Conservation (phyloP, 2,888 invertebrate genomes). For the Acronicta alni region DNA sequence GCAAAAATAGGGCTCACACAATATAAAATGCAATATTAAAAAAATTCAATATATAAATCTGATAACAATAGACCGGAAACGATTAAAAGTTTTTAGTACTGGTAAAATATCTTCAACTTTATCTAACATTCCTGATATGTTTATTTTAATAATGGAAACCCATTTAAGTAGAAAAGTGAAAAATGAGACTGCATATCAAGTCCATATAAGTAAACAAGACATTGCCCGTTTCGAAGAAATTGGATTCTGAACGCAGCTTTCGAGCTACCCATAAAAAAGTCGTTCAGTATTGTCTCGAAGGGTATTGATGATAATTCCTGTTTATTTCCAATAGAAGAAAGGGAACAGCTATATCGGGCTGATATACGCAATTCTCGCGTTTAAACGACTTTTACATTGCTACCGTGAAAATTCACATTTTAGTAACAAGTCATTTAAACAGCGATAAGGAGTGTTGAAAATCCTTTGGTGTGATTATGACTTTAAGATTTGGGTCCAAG, state of each 20-base stretch:
- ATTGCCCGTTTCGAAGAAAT: conserved; percentile 67
- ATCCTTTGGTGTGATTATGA: conserved; percentile 6
- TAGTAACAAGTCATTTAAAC: conserved; percentile 26
- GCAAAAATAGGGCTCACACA: too few species aligned
- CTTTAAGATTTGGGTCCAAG: conserved; percentile 24
- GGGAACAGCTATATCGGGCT: conserved; percentile 64
- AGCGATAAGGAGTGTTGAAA: conserved; percentile 33
- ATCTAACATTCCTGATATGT: conserved; percentile 5
- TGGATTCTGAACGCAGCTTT: conserved; percentile 68
- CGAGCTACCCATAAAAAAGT: conserved; percentile 72
- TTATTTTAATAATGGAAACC: conserved; percentile 14
- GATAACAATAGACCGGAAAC: too few species aligned
- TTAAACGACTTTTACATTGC: conserved; percentile 57
- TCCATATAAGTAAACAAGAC: conserved; percentile 35
- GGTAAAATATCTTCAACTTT: background rate
- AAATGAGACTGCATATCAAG: conserved; percentile 25
- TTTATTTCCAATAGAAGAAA: conserved; percentile 73
- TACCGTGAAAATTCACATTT: conserved; percentile 58
- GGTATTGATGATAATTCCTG: conserved; percentile 80
- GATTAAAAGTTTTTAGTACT: background rate
- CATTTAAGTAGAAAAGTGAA: conserved; percentile 17
- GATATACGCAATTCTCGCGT: conserved; percentile 63
- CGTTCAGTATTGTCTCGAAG: conserved; percentile 72
- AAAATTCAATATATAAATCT: too few species aligned
- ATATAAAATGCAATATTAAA: too few species aligned